Conservation (phyloP, 2,888 invertebrate species). For the Limnephilus marmoratus region DNA sequence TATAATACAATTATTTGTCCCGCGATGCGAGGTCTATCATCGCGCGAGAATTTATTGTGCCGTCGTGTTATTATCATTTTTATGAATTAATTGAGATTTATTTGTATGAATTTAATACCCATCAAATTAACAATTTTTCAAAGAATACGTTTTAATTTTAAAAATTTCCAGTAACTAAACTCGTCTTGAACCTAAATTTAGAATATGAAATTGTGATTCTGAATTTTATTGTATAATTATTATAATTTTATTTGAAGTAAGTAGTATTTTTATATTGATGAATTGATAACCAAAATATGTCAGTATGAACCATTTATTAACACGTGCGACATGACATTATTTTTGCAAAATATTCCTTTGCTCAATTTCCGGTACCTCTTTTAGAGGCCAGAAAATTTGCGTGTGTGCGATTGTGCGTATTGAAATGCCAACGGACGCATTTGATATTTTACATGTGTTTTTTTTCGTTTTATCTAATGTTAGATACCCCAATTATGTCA, state of each 20-base stretch:
- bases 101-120: neutral
- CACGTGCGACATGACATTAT: neutral
- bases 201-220: neutral
- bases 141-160: neutral
- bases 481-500: conserved; percentile 46
- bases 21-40: neutral
- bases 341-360: neutral
- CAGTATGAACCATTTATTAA: neutral
- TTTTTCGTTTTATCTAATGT: conserved; percentile 49
- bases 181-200: neutral
- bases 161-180: too few species aligned
- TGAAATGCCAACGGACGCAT: conserved; percentile 34
- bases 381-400: neutral
- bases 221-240: neutral
- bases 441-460: conserved; percentile 51
- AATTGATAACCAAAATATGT: neutral
- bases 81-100: conserved; percentile 30
- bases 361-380: neutral
- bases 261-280: neutral
- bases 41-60: conserved; percentile 6
- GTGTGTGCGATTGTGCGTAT: conserved; percentile 26
- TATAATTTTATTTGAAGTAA: neutral
- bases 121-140: neutral
- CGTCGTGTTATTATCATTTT: conserved; percentile 4
- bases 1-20: conserved; percentile 37